Base-by-base conservation (phyloP, 2,888 invertebrate species). In the Nemoura dubitans region DNA sequence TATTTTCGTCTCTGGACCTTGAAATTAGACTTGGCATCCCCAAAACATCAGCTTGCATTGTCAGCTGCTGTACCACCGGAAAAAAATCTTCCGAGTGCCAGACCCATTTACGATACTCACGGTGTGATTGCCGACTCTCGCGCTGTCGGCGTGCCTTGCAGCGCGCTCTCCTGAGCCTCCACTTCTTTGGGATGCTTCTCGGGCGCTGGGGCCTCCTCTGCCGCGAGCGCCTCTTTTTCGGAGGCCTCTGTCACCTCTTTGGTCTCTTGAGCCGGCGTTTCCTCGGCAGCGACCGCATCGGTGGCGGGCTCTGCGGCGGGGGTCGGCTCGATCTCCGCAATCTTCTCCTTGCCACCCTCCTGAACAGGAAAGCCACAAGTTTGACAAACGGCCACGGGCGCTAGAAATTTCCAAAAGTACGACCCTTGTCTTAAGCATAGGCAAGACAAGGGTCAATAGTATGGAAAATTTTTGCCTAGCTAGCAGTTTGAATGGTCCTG, bases 151-250 rank as follows among this genome's bases (percentile, higher is more conserved):
- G 27, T 21, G 28, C 36, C 77, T 1, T 85, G 43, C 84, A 76
- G 83, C 78, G 36, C 92, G 92, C 76, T 90, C 90, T 89, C 91
- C 86, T 91, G 90, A 59, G 90, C 91, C 78, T 88, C 89, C 87
- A 91, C 91, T 88, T 92, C 92, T 87, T 92, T 59, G 59, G 59
- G 59, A 14, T 59, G 59, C 21, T 59, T 59, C 91, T 14, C 59
- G 2, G 21, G 10, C 59, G 91, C 59, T 2, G 21, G 16, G 16
- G 91, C 90, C 42, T 90, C 90, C 88, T 92, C 92, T 85, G 92
- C 92, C 87, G 91, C 92, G 87, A 91, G 91, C 76, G 90, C 91
- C 86, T 90, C 90, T 88, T 90, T 90, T 84, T 91, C 91, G 86
- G 90, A 90, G 89, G 92, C 91, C 5, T 91, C 91, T 76, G 90